phyloP scores from a whole-genome alignment of 2,797 vertebrate species.

The Myioborus miniatus region DNA sequence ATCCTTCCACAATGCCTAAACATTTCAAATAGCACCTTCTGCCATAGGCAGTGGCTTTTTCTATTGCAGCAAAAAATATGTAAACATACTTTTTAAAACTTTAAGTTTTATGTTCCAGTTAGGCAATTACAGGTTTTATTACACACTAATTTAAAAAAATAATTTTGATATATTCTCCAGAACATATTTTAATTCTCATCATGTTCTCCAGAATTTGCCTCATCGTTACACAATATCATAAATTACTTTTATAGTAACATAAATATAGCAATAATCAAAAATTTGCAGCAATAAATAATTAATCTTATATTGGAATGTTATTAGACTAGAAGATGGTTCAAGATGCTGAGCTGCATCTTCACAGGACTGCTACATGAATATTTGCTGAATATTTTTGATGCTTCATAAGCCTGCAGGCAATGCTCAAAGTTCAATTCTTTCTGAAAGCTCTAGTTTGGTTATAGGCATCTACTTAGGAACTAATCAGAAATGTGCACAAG shows the following conservation, averaged over 20 bases:
- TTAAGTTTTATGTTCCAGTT: background rate
- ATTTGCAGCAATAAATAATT: background rate
- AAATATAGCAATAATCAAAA: background rate
- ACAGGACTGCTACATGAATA: background rate
- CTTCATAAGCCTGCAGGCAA: background rate
- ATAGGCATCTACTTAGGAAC: background rate
- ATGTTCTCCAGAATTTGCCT: background rate
- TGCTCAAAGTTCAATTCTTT: background rate
- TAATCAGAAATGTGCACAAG: background rate
- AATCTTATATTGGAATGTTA: background rate
- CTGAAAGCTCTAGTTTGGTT: background rate
- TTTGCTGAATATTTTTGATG: background rate
- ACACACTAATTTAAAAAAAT: background rate
- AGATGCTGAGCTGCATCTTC: background rate
- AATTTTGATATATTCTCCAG: background rate
- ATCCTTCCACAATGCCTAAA: background rate
- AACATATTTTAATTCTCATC: background rate
- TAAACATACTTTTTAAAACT: background rate
- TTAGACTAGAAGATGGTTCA: background rate
- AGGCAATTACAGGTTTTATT: background rate
- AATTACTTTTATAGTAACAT: background rate
- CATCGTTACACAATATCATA: background rate
- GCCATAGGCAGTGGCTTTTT: fast-evolving
- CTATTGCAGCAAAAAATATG: background rate
- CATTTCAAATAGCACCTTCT: background rate